These are phyloP conservation scores for Gryllus longicercus DNA, from an alignment of 2,888 invertebrate species.

Conservation along the genomic window DNA sequence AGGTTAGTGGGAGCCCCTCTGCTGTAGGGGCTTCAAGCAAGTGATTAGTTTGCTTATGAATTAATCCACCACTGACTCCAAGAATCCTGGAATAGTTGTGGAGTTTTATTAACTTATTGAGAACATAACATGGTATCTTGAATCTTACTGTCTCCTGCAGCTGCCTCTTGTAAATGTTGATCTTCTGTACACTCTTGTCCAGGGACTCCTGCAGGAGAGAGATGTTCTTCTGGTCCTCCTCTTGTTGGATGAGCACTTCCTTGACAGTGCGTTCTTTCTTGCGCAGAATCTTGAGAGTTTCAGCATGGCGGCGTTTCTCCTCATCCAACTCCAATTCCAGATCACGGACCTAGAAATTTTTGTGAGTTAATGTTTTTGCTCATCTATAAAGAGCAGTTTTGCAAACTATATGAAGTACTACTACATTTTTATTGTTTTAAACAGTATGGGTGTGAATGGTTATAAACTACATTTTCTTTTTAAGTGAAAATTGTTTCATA, in stretches of 20 bases:
- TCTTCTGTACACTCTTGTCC: slow-evolving; percentile 83
- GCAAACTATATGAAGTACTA: too few relatives aligned
- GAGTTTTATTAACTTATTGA: too few relatives aligned
- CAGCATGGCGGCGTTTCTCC: slow-evolving; percentile 94
- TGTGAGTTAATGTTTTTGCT: neutral
- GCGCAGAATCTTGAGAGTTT: slow-evolving; percentile 94
- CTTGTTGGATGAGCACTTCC: slow-evolving; percentile 91
- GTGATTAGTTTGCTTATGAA: neutral
- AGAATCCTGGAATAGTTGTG: neutral
- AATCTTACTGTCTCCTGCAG: slow-evolving; percentile 77
- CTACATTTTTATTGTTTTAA: too few relatives aligned
- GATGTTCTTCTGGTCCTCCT: slow-evolving; percentile 96
- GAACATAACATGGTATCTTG: too few relatives aligned
- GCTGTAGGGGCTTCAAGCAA: neutral
- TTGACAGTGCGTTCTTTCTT: slow-evolving; percentile 97
- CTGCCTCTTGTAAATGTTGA: slow-evolving; percentile 93
- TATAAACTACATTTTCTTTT: too few relatives aligned
- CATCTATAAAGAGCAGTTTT: too few relatives aligned
- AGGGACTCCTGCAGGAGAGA: slow-evolving; percentile 84
- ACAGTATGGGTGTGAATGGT: too few relatives aligned
- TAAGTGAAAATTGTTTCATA: too few relatives aligned
- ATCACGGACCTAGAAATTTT: slow-evolving; percentile 70
- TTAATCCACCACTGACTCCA: neutral
- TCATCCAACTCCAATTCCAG: slow-evolving; percentile 92
- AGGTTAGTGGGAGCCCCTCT: too few relatives aligned